Base-by-base conservation (phyloP, 2,797 vertebrate genomes). In the Danio choprae region DNA sequence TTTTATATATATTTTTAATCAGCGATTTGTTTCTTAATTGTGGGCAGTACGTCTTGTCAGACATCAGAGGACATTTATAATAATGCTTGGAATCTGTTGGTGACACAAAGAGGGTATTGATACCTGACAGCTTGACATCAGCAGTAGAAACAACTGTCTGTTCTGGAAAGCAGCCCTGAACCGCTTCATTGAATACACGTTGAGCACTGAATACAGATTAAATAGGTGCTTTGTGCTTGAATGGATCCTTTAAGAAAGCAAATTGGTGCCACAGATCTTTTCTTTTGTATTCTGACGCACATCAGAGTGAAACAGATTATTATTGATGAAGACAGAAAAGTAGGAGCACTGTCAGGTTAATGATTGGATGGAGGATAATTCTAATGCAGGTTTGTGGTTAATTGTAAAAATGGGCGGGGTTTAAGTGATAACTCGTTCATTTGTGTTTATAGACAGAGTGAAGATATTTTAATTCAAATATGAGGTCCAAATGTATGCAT, bases 61-160 rank as follows among this genome's bases (percentile, higher is more conserved):
- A 41, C 15, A 18, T 48, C 22, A 38, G 4, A 67, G 43, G 16
- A 58, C 41, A 16, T 15, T 40, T 55, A 46, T 64, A 76, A 67
- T 67, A 77, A 36, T 0, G 0, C 22, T 48, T 48, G 7, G 20
- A 13, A 68, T 44, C 15, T 44, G 74, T 67, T 76, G 20, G 62
- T 29, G 16, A 20, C 16, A 56, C 16, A 48, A 68, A 4, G 3
- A 56, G 40, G 7, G 22, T 48, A 22, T 68, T 68, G 63, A 68
- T 18, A 56, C 22, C 41, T 56, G 62, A 36, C n/a, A 43, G 73
- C 13, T 76, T 51, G 74, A 56, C 50, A 65, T 65, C 20, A 55
- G 62, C 62, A 43, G 13, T 22, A 51, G 29, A 75, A 65, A 65
- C 40, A 43, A 51, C 48, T 13, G 63, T 77, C 51, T 77, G 22